Evolutionary conservation across 2,113 vertebrate species (phyloP).

Genomic region (Lonchura striata): DNA sequence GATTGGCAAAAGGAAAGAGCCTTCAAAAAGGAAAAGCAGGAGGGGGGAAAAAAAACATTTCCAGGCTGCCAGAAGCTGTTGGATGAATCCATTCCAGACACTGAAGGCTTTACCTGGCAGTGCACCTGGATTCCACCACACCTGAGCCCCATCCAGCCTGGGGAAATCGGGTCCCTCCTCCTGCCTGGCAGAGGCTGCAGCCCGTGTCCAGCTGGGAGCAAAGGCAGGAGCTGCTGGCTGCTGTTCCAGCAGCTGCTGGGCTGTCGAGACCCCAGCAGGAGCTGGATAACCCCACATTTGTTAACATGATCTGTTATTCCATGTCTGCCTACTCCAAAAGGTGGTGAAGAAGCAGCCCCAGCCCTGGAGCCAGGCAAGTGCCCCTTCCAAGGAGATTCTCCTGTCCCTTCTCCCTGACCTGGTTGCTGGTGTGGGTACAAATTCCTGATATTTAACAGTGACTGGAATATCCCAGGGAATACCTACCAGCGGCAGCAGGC

Average conservation of each 20-base stretch:
- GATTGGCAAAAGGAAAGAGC: background rate
- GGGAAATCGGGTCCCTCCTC: rapidly evolving
- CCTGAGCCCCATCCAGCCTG: rapidly evolving
- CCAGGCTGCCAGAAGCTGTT: background rate
- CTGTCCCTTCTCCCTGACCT: background rate
- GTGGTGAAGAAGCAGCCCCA: background rate
- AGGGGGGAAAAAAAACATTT: rapidly evolving
- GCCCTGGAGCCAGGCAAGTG: background rate
- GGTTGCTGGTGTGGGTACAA: rapidly evolving
- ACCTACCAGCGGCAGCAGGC: rapidly evolving
- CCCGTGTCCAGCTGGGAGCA: background rate
- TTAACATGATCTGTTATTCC: background rate
- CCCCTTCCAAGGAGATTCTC: background rate
- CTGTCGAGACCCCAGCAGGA: background rate
- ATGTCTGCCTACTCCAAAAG: rapidly evolving
- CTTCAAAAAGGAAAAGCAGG: background rate
- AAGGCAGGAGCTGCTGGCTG: background rate
- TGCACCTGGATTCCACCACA: rapidly evolving
- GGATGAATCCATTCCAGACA: rapidly evolving
- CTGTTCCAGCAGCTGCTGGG: background rate
- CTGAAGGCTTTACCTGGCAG: rapidly evolving
- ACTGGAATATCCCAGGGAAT: background rate
- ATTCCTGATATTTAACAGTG: rapidly evolving
- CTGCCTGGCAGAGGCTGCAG: background rate
- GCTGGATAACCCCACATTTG: background rate